Evolutionary conservation across 2,113 vertebrate genomes (phyloP).

Genomic region (Seriola dumerili): DNA sequence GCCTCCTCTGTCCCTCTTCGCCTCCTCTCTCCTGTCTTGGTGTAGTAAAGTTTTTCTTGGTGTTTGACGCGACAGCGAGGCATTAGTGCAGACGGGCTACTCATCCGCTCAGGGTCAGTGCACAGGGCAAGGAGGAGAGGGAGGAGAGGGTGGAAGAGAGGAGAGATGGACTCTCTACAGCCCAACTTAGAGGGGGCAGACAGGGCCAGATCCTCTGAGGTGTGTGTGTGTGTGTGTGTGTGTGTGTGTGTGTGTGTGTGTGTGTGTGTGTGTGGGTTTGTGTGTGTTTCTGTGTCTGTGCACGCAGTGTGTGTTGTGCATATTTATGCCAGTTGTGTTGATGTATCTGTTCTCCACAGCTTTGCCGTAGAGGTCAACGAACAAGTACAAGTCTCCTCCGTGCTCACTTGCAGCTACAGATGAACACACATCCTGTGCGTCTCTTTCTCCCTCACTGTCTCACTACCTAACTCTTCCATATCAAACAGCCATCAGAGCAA

Average conservation of each 20-base stretch:
- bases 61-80: constrained; percentile 83
- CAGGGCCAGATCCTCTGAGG: constrained; percentile 81
- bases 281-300: constrained; percentile 8
- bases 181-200: constrained; percentile 81
- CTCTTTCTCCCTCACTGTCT: constrained; percentile 52
- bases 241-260: constrained; percentile 45
- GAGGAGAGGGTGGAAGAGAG: constrained; percentile 68
- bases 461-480: constrained; percentile 31
- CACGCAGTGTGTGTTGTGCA: constrained; percentile 58
- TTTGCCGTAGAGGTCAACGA: constrained; percentile 79
- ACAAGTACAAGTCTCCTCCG: constrained; percentile 73
- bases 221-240: constrained; percentile 17
- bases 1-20: constrained; percentile 69
- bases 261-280: constrained; percentile 26
- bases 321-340: constrained; percentile 77
- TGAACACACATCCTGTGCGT: constrained; percentile 49
- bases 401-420: constrained; percentile 68
- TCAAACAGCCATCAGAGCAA: constrained; percentile 67
- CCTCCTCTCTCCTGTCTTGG: constrained; percentile 73
- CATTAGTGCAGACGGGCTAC: constrained; percentile 83
- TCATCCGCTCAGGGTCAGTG: constrained; percentile 85
- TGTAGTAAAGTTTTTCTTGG: constrained; percentile 82
- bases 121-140: constrained; percentile 81
- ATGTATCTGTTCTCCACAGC: constrained; percentile 79
- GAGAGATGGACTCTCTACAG: constrained; percentile 73